Percentiles rank a stretch among this genome's conserved stretches.
phyloP scores from a whole-genome alignment of 2,797 vertebrate species.

The Mionectes olivaceus region DNA sequence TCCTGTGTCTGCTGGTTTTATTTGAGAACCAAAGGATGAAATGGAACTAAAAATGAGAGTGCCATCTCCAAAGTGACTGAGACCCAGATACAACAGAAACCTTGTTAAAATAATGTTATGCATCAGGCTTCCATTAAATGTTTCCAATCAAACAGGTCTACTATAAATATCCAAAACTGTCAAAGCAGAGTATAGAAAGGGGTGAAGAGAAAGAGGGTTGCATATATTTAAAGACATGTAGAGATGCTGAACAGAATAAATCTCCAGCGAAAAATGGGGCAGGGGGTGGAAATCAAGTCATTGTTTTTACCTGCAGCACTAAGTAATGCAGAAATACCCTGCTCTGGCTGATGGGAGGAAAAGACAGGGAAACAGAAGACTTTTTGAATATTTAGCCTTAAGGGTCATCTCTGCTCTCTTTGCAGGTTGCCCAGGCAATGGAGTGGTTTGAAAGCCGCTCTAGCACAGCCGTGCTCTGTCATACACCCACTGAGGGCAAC shows the following conservation, averaged over 20 bases:
- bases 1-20: background rate
- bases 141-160: background rate
- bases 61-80: background rate
- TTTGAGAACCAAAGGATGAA: background rate
- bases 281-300: accelerated
- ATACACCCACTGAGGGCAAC: accelerated
- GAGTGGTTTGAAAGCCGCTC: background rate
- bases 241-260: background rate
- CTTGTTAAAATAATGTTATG: background rate
- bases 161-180: background rate
- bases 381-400: background rate
- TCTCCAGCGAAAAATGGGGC: background rate
- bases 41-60: background rate
- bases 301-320: background rate
- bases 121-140: background rate
- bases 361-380: background rate
- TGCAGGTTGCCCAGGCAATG: background rate
- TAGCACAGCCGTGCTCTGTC: background rate
- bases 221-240: background rate
- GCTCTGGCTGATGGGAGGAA: background rate
- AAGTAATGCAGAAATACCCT: background rate
- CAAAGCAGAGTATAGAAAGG: background rate
- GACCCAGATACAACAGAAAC: background rate
- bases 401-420: background rate
- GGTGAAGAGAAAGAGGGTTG: background rate